Evolutionary conservation across 2,113 vertebrate species (phyloP).

Genomic region (Agelaius tricolor): DNA sequence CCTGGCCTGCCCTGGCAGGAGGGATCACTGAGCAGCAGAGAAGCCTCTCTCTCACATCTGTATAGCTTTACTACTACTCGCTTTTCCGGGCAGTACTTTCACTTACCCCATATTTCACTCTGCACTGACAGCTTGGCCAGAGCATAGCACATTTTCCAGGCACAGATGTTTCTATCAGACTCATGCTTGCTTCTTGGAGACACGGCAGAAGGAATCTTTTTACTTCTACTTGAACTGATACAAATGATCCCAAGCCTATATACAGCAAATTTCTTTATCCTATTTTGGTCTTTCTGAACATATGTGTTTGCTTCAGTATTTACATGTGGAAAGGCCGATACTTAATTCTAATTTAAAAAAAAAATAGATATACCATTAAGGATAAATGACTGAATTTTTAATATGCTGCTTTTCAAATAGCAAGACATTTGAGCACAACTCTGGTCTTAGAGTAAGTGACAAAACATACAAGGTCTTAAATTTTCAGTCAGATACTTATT

Average conservation of each 20-base stretch:
- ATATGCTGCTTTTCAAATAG: neutral
- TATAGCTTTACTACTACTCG: neutral
- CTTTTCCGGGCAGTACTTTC: slow-evolving; percentile 16
- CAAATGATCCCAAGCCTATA: neutral
- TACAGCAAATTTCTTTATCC: neutral
- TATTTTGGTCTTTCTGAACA: neutral
- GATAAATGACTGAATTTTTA: neutral
- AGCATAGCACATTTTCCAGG: slow-evolving; percentile 13
- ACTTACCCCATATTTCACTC: slow-evolving; percentile 33
- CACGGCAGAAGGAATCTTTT: neutral
- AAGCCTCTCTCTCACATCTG: neutral
- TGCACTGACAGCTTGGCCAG: slow-evolving; percentile 12
- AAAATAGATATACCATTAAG: neutral
- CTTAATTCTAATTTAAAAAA: neutral
- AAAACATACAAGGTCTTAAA: neutral
- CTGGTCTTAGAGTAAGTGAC: neutral
- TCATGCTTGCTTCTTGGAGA: neutral
- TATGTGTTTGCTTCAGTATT: neutral
- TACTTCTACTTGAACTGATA: neutral
- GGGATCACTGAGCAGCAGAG: neutral
- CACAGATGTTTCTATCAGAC: neutral
- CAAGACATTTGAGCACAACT: neutral
- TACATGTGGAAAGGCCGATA: neutral
- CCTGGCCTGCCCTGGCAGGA: neutral
- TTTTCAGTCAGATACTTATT: neutral